These are phyloP conservation scores for Alfaro cultratus DNA, from an alignment of 2,797 vertebrate genomes.

Conservation along the genomic window DNA sequence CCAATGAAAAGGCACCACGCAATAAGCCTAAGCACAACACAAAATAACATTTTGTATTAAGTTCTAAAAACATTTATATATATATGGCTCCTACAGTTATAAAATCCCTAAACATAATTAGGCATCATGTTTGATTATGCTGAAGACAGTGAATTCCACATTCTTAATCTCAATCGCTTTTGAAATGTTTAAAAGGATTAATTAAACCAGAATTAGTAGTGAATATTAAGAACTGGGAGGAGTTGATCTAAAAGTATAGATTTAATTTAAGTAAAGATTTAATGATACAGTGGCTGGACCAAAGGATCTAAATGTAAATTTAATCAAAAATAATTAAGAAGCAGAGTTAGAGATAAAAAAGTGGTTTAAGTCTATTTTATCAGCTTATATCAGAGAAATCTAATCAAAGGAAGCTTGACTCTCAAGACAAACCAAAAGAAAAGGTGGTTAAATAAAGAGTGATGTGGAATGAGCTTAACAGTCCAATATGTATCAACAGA, in stretches of 20 bases:
- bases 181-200: slow-evolving; percentile 59
- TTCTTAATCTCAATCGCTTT: background rate
- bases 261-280: too few relatives aligned
- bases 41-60: too few relatives aligned
- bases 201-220: slow-evolving; percentile 58
- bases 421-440: slow-evolving; percentile 43
- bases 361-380: slow-evolving; percentile 19
- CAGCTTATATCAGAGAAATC: slow-evolving; percentile 38
- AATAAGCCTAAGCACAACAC: too few relatives aligned
- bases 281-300: slow-evolving; percentile 20
- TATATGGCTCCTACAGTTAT: too few relatives aligned
- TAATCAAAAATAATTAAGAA: slow-evolving; percentile 39
- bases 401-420: slow-evolving; percentile 56
- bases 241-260: slow-evolving; percentile 38
- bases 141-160: background rate
- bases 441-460: slow-evolving; percentile 43
- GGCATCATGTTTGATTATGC: background rate
- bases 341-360: slow-evolving; percentile 24
- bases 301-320: slow-evolving; percentile 36
- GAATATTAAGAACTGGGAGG: slow-evolving; percentile 49
- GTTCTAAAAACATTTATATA: too few relatives aligned
- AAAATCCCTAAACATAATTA: background rate
- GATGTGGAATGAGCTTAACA: slow-evolving; percentile 10
- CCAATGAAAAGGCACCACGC: too few relatives aligned
- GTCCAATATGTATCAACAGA: slow-evolving; percentile 38